These are phyloP conservation scores for Ethmia dodecea DNA, from an alignment of 2,888 invertebrate genomes.

Conservation along the genomic window DNA sequence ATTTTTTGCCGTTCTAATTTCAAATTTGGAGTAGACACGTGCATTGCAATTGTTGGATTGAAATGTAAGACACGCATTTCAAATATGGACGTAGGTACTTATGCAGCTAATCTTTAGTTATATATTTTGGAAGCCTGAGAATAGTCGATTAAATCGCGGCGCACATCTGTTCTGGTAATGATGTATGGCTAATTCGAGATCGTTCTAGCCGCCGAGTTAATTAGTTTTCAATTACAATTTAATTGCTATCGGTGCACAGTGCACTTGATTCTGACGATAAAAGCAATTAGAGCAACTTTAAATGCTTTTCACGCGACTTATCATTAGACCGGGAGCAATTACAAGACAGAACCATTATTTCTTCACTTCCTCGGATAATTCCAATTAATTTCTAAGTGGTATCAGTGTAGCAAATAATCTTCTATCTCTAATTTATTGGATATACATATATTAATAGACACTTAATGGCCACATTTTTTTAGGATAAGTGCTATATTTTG, in stretches of 20 bases:
- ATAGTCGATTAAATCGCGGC: slow-evolving; percentile 28
- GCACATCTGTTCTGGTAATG: slow-evolving; percentile 29
- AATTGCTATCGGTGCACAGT: slow-evolving; percentile 40
- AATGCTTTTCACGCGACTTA: slow-evolving; percentile 32
- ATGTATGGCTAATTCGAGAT: slow-evolving; percentile 47
- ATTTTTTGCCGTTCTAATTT: slow-evolving; percentile 51
- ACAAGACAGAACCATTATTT: slow-evolving; percentile 1
- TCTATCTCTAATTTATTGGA: too few relatives aligned
- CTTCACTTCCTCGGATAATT: too few relatives aligned
- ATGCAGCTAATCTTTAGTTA: too few relatives aligned
- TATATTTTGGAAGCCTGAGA: slow-evolving; percentile 20
- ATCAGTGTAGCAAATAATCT: too few relatives aligned
- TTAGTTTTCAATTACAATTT: slow-evolving; percentile 54
- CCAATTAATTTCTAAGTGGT: too few relatives aligned
- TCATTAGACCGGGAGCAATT: slow-evolving; percentile 26
- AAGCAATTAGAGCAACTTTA: slow-evolving; percentile 39
- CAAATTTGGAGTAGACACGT: slow-evolving; percentile 33
- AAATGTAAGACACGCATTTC: slow-evolving; percentile 14
- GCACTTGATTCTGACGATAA: slow-evolving; percentile 33
- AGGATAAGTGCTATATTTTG: too few relatives aligned
- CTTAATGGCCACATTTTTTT: too few relatives aligned
- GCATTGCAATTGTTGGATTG: slow-evolving; percentile 37
- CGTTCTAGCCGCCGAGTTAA: slow-evolving; percentile 34
- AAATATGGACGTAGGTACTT: slow-evolving; percentile 15
- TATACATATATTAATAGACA: too few relatives aligned